phyloP scores from a whole-genome alignment of 2,113 vertebrate genomes.

The Leiothrix lutea region DNA sequence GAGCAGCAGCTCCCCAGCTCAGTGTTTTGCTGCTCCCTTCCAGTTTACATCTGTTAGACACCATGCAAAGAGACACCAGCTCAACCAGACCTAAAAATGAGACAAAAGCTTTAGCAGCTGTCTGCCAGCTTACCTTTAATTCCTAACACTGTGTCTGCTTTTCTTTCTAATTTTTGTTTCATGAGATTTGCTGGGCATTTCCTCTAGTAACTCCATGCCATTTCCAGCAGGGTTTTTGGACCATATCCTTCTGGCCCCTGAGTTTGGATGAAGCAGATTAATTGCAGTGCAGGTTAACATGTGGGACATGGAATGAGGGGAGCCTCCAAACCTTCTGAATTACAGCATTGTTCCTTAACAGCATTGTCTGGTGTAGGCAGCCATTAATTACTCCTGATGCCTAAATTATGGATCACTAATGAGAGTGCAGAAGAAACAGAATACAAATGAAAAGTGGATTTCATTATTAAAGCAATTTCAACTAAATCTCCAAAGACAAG shows the following conservation, averaged over 20 bases:
- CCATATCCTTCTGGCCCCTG: neutral
- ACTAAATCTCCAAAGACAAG: neutral
- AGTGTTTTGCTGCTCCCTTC: neutral
- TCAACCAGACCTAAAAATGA: neutral
- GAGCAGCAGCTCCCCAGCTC: neutral
- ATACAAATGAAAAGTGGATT: constrained; percentile 26
- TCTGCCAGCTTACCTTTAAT: neutral
- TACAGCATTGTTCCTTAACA: neutral
- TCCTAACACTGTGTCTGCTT: neutral
- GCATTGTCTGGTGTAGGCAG: neutral
- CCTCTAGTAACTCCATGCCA: neutral
- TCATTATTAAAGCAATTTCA: constrained; percentile 26
- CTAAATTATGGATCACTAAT: constrained; percentile 7
- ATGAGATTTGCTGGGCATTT: neutral
- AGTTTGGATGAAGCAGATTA: neutral
- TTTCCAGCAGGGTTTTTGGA: neutral
- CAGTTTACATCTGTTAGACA: neutral
- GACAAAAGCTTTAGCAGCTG: neutral
- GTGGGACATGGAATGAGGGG: neutral
- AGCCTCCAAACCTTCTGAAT: neutral
- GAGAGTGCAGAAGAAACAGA: neutral
- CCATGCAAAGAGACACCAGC: neutral
- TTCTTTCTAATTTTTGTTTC: neutral
- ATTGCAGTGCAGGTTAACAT: neutral
- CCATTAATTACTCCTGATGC: neutral